These are phyloP conservation scores for Stichopus chloronotus DNA, from an alignment of 35 echinoderm and acorn worm genomes.

Conservation along the genomic window DNA sequence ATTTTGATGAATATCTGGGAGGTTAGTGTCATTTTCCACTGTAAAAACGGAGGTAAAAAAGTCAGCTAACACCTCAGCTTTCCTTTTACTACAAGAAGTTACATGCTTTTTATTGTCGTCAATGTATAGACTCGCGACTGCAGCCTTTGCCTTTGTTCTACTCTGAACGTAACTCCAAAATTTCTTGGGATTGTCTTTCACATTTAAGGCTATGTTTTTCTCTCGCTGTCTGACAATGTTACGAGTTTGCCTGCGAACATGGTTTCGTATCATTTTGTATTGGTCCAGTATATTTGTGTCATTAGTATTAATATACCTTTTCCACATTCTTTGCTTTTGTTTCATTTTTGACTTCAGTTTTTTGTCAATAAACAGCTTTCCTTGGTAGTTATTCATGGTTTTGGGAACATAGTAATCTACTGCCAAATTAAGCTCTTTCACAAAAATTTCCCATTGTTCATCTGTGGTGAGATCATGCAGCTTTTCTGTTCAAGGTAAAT, in stretches of 20 bases:
- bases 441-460: slow-evolving; percentile 11
- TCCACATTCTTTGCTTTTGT: slow-evolving; percentile 21
- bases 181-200: neutral
- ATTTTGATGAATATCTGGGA: no score
- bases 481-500: neutral
- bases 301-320: neutral
- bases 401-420: neutral
- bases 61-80: slow-evolving; percentile 12
- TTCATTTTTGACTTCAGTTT: slow-evolving; percentile 22
- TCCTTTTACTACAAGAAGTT: neutral
- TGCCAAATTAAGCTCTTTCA: slow-evolving; percentile 3
- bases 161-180: no score
- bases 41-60: slow-evolving; percentile 23
- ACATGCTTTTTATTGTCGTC: neutral
- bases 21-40: neutral
- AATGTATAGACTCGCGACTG: no score
- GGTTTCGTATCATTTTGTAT: slow-evolving; percentile 22
- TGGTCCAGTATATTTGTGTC: neutral
- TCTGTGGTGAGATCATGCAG: neutral
- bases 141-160: no score
- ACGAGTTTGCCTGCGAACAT: slow-evolving; percentile 27
- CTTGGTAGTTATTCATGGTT: neutral
- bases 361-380: neutral
- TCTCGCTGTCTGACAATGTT: neutral
- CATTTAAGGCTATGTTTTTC: no score